A percentile compares a stretch with the other conserved stretches of the same genome.
These are phyloP conservation scores for Scaptomyza reducta DNA, from an alignment of 2,888 invertebrate species.

Conservation along the genomic window DNA sequence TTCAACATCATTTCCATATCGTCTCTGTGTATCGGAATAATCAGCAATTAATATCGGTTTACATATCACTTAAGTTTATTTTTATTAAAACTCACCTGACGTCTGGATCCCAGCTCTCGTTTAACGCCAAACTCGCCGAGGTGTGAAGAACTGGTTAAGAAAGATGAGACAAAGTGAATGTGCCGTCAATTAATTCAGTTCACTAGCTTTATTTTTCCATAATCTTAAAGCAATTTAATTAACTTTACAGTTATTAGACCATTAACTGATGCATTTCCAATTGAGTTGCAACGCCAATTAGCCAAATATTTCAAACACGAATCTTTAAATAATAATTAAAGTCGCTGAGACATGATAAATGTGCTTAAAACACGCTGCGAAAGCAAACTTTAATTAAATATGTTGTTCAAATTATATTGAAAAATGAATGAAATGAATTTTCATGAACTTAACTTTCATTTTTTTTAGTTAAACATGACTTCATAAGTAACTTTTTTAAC, in stretches of 20 bases:
- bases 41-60: not conserved
- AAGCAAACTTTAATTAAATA: slow-evolving; percentile 36
- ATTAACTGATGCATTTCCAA: slow-evolving; percentile 46
- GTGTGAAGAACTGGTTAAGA: slow-evolving; percentile 94
- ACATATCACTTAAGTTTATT: not conserved
- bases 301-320: slow-evolving; percentile 55
- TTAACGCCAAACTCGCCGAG: slow-evolving; percentile 97
- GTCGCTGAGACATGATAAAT: slow-evolving; percentile 3
- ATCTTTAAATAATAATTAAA: slow-evolving; percentile 18
- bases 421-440: too few species aligned
- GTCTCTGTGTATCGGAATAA: slow-evolving; percentile 86
- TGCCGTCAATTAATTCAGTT: slow-evolving; percentile 59
- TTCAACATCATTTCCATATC: slow-evolving; percentile 99
- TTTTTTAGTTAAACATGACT: not conserved
- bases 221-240: slow-evolving; percentile 3
- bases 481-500: not conserved
- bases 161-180: slow-evolving; percentile 43
- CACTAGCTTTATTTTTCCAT: slow-evolving; percentile 12
- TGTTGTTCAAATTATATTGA: slow-evolving; percentile 30
- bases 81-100: slow-evolving; percentile 86
- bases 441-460: slow-evolving; percentile 29
- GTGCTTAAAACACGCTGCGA: slow-evolving; percentile 25
- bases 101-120: slow-evolving; percentile 99
- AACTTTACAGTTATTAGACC: slow-evolving; percentile 50
- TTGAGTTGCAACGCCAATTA: slow-evolving; percentile 68